Conservation (phyloP, 2,797 vertebrate species). For the Picus viridis region DNA sequence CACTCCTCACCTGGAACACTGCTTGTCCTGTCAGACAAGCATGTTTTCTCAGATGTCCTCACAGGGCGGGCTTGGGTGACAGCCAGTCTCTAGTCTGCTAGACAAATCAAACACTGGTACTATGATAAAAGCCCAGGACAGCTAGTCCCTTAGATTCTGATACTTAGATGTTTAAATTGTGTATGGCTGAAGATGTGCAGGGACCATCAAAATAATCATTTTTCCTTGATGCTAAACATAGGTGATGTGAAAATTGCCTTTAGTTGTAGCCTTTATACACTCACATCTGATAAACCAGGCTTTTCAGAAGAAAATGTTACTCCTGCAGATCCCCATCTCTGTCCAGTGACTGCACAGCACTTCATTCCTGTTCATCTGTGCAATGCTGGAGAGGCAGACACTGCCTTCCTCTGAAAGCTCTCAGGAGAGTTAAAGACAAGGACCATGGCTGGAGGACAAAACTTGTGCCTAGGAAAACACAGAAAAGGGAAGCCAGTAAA, state of each 20-base stretch:
- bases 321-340: neutral
- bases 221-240: neutral
- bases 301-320: slow-evolving; percentile 27
- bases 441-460: slow-evolving; percentile 7
- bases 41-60: neutral
- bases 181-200: neutral
- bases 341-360: neutral
- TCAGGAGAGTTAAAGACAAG: neutral
- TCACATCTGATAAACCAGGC: slow-evolving; percentile 3
- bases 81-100: neutral
- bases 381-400: neutral
- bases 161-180: neutral
- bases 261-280: neutral
- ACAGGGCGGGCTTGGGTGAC: neutral
- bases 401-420: neutral
- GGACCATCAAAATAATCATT: neutral
- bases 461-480: neutral
- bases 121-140: neutral
- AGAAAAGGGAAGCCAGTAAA: slow-evolving; percentile 31
- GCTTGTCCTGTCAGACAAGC: neutral
- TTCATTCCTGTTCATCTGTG: slow-evolving; percentile 16
- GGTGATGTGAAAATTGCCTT: slow-evolving; percentile 5
- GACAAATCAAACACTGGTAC: neutral
- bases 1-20: neutral
- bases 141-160: rapidly evolving